Evolutionary conservation across 2,797 vertebrate genomes (phyloP), one percentile per base, ranked within the genome.

Genomic region (Cacajao melanocephalus): DNA sequence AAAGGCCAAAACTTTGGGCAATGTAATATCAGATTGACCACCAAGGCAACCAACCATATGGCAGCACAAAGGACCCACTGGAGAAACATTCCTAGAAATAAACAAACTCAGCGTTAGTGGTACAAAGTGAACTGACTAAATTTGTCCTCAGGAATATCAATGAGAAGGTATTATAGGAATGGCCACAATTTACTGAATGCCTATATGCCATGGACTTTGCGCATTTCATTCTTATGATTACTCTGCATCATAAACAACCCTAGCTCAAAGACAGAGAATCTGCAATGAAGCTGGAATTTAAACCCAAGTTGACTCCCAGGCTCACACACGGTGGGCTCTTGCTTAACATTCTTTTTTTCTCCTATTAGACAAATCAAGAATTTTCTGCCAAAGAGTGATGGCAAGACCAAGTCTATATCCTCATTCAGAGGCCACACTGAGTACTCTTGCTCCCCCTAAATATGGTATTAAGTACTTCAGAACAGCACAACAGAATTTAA

Each of bases 21-120:
- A 3, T 97, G 98, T 76, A 99, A 98, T 79, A 99, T 96, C 81
- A 99, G 36, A 96, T 99, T 99, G 92, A 99, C 99, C 8, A 99
- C 81, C 94, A 99, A 98, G 22, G 99, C 98, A 22, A 99, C 98
- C 0, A 98, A 55, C 99, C 99, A 99, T 96, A 99, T 99, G 0
- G 99, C 99, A 64, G 99, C 98, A 98, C 99, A 99, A 85, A 98
- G 98, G n/a, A 99, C 98, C 99, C 99, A 99, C 14, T 99, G 99
- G 85, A 99, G 99, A 97, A 99, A 99, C 99, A 99, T 99, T 19
- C 99, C 99, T 99, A 94, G 55, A 90, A 93, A 97, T 70, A 88
- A 98, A 98, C 93, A 22, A 86, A 73, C n/a, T 33, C 13, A 58
- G 7, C 46, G 19, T 97, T 20, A 98, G n/a, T 67, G 1, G 5